Base-by-base conservation (phyloP, 1,140 invertebrate genomes). In the Ceratoteleas bidentatus region DNA sequence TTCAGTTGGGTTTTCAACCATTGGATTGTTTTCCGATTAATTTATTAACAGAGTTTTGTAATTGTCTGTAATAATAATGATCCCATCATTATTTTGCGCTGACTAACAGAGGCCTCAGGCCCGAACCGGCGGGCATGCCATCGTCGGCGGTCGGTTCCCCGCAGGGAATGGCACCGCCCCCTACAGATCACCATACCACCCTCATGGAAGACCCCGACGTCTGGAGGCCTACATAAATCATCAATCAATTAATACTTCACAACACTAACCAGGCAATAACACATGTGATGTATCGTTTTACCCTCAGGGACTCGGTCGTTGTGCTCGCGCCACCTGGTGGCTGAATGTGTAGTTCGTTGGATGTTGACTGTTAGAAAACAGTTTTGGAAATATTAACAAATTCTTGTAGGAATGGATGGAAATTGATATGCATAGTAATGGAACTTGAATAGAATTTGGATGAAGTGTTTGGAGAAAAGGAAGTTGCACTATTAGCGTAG, bases 141-240 rank as follows among this genome's bases (percentile, higher is more conserved):
- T 94, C 93, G 57, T 94, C 94, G 45, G 92, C 92, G 64, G 89
- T 93, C 85, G 91, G 92, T 92, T 94, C 90, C 91, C 93, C 92
- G 91, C 95, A 88, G 84, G 93, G 91, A 88, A 92, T 89, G 87
- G 92, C 90, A 92, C 93, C 90, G 92, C 93, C 92, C 92, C 94
- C 93, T 92, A 93, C 92, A 84, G 93, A 94, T 91, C 93, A 94
- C 82, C 93, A 95, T 90, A 94, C 95, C 84, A 96, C 96, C 77
- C 93, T 96, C 65, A 96, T 96, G 95, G 96, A 96, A 92, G 96
- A 96, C 92, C 96, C 96, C 52, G 96, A 96, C 92, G 95, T 96
- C 84, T 96, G 96, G 96, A 95, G 96, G 90, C 96, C 95, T 87
- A 96, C 96, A 93, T 96, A 96, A 96, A 93, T 90, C 86, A 83